A percentile compares a stretch with the other conserved stretches of the same genome.
These are phyloP conservation scores for Corythornis leucogaster DNA, from an alignment of 2,797 vertebrate genomes.

Conservation along the genomic window DNA sequence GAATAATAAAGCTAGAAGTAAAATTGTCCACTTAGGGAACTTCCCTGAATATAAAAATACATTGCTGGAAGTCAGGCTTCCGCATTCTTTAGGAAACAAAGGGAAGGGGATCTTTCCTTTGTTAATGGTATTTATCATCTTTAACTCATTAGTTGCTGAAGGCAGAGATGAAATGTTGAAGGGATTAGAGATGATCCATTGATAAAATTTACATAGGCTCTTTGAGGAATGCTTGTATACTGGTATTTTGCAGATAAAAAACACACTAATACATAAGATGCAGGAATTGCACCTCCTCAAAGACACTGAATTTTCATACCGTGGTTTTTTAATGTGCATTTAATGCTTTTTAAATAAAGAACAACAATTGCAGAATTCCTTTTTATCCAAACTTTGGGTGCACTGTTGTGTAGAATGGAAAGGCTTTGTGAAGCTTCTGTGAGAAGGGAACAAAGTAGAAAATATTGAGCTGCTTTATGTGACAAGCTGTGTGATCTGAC, in stretches of 20 bases:
- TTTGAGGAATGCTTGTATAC: neutral
- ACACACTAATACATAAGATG: neutral
- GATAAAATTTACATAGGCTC: neutral
- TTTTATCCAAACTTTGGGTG: conserved; percentile 32
- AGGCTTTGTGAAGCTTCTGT: conserved; percentile 2
- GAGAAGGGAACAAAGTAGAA: neutral
- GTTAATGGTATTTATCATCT: conserved; percentile 70
- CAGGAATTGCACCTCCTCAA: neutral
- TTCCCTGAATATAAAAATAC: neutral
- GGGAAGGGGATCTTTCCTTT: conserved; percentile 67
- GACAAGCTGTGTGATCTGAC: neutral
- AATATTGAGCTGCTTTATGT: neutral
- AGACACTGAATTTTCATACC: neutral
- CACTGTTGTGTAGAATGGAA: conserved; percentile 18
- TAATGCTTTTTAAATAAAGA: neutral
- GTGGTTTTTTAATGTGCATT: neutral
- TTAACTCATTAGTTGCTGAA: conserved; percentile 71
- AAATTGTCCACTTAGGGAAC: neutral
- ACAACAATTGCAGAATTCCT: neutral
- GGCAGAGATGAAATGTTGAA: neutral
- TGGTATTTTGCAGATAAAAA: conserved; percentile 21
- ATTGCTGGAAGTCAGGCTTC: conserved; percentile 31
- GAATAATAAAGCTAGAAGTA: conserved; percentile 2
- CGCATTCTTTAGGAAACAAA: conserved; percentile 69
- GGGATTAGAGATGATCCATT: neutral